phyloP scores from a whole-genome alignment of 2,113 vertebrate species.

The Hippocampus guttulatus region DNA sequence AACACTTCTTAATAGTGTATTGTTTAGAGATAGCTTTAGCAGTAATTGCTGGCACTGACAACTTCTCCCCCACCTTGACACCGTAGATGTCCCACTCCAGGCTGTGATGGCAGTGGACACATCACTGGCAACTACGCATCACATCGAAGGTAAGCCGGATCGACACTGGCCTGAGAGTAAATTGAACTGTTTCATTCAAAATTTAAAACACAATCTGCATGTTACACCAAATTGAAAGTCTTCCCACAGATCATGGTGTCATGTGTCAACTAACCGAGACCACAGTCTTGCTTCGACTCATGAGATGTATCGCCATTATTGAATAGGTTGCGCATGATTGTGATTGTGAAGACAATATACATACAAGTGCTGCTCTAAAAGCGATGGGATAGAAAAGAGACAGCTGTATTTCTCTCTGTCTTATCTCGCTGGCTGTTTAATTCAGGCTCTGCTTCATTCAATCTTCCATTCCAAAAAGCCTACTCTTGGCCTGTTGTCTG shows the following conservation, averaged over 20 bases:
- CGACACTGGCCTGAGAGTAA: not conserved
- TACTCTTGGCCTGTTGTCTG: conserved; percentile 50
- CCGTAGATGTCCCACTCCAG: conserved; percentile 91
- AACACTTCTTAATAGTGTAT: not conserved
- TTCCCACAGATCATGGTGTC: not conserved
- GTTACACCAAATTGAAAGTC: not conserved
- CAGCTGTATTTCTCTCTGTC: not conserved
- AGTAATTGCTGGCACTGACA: not conserved
- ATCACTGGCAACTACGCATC: conserved; percentile 99
- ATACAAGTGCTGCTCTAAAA: not conserved
- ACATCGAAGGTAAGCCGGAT: conserved; percentile 86
- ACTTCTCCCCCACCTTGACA: not conserved
- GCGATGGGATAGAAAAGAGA: not conserved
- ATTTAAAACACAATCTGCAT: not conserved
- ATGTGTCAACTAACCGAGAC: not conserved
- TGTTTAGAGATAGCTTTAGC: not conserved
- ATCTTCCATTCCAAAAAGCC: conserved; percentile 35
- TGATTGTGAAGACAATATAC: not conserved
- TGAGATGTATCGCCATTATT: not conserved
- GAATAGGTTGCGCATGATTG: not conserved
- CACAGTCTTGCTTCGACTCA: not conserved
- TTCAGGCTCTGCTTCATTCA: conserved; percentile 35
- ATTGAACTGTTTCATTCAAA: not conserved
- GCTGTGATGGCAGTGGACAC: conserved; percentile 98
- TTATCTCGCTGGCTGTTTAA: conserved; percentile 13